Percentiles rank a stretch among this genome's conserved stretches.
Conservation (phyloP, 53 echinoderm and acorn worm genomes). For the Patiria pectinifera region DNA sequence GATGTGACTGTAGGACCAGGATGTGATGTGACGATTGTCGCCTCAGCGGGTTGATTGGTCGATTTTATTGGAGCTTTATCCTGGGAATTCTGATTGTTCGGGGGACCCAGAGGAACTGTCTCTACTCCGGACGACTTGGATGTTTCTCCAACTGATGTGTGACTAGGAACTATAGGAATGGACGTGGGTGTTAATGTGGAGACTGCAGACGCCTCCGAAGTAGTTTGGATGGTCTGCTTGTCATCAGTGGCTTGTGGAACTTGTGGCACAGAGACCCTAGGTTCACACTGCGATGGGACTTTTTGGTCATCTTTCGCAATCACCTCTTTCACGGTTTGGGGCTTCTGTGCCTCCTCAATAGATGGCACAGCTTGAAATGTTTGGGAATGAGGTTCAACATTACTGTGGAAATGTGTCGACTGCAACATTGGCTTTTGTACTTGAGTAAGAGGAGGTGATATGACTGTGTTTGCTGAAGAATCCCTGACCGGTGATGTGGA, state of each 20-base stretch:
- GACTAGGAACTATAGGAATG: not conserved
- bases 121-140: not conserved
- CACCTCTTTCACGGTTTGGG: not conserved
- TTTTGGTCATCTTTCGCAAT: not conserved
- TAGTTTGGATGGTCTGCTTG: not conserved
- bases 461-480: slow-evolving; percentile 50
- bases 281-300: not conserved
- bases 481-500: not conserved
- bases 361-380: not conserved
- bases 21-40: not conserved
- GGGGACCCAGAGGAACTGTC: not conserved
- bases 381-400: not conserved
- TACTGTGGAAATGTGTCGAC: not conserved
- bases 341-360: not conserved
- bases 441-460: slow-evolving; percentile 41
- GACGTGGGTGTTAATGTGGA: not conserved
- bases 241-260: slow-evolving; percentile 1
- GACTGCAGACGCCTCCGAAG: not conserved
- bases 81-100: not conserved
- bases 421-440: not conserved
- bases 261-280: not conserved
- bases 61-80: not conserved
- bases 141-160: not conserved
- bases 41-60: not conserved
- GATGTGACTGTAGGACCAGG: not conserved